These are phyloP conservation scores for Cheilosia impressa DNA, from an alignment of 2,888 invertebrate species.

Conservation along the genomic window DNA sequence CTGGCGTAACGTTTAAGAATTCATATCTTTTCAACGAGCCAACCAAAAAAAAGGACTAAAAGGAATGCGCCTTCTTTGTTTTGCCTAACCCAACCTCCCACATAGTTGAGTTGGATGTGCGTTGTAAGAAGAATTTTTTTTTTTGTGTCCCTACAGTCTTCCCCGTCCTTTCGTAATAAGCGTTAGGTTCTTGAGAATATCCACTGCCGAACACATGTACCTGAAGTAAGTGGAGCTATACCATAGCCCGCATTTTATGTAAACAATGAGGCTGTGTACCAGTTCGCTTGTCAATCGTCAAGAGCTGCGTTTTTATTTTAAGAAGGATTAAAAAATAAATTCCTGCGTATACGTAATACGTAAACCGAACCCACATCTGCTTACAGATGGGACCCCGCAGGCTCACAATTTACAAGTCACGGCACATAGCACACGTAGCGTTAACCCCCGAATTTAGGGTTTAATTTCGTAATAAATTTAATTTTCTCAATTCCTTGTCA, in stretches of 20 bases:
- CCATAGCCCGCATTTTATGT: background rate
- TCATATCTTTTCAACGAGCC: conserved; percentile 32
- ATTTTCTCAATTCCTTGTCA: conserved; percentile 44
- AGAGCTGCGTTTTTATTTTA: background rate
- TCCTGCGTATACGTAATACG: background rate
- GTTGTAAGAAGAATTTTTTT: conserved; percentile 4
- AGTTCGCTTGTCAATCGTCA: conserved; percentile 5
- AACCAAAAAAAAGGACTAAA: background rate
- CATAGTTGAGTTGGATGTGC: background rate
- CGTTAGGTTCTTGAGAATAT: too few species aligned
- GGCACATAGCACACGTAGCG: conserved; percentile 33
- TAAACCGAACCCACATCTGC: background rate
- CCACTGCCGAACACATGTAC: background rate
- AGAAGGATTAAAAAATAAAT: conserved; percentile 10
- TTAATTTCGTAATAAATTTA: conserved; percentile 61
- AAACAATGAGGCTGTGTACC: background rate
- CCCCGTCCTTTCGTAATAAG: too few species aligned
- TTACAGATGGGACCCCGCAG: conserved; percentile 12
- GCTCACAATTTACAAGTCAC: conserved; percentile 5
- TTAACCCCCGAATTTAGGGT: conserved; percentile 35
- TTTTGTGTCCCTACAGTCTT: background rate
- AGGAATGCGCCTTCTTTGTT: conserved; percentile 22
- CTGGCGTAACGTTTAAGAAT: conserved; percentile 42
- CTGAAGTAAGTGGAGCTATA: background rate
- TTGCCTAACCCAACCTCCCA: background rate